Percentiles rank a stretch among this genome's conserved stretches.
Evolutionary conservation across 2,797 vertebrate genomes (phyloP).

Genomic region (Lophotriccus pileatus): DNA sequence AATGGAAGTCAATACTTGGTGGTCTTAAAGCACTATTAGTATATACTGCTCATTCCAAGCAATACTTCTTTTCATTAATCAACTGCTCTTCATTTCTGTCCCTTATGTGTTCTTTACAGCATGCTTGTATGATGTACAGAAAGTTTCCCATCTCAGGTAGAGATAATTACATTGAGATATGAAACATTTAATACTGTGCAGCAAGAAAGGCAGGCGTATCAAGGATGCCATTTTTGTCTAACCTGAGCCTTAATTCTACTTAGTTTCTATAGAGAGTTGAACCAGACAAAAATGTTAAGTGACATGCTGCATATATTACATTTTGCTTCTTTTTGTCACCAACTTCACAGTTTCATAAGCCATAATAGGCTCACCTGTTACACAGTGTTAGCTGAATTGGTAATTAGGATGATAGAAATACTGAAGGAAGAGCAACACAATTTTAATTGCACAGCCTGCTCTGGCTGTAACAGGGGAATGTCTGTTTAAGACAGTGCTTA

Average conservation of each 20-base stretch:
- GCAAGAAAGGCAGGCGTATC: neutral
- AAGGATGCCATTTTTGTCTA: neutral
- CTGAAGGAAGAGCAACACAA: neutral
- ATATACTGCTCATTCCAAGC: neutral
- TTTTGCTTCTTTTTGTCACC: neutral
- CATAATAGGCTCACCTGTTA: neutral
- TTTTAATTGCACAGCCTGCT: neutral
- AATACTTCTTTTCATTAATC: neutral
- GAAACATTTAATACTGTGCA: neutral
- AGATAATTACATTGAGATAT: neutral
- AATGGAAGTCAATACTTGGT: neutral
- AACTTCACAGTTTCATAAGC: neutral
- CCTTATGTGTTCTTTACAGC: neutral
- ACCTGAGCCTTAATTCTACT: neutral
- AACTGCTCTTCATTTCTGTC: neutral
- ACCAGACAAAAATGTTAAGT: neutral
- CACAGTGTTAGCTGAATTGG: neutral
- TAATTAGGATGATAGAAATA: neutral
- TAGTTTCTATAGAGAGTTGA: neutral
- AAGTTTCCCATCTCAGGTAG: neutral
- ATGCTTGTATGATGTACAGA: neutral
- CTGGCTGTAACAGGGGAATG: neutral
- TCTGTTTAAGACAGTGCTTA: neutral
- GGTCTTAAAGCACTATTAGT: neutral
- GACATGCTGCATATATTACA: neutral